These are phyloP conservation scores for Strigamia maritima DNA, from an alignment of 2,888 invertebrate species.

Conservation along the genomic window DNA sequence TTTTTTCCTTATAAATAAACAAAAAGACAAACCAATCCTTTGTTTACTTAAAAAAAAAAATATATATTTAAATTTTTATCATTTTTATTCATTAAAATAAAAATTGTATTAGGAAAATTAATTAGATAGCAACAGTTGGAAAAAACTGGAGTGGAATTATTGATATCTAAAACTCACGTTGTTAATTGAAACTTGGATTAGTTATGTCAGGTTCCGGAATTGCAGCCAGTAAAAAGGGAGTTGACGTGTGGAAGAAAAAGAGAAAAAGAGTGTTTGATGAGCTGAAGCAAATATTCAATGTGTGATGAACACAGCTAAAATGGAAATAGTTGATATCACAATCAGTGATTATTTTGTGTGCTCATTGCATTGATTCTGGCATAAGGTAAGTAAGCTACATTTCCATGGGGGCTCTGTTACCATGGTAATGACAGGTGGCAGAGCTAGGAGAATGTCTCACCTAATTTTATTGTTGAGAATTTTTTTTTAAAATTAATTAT, in stretches of 20 bases:
- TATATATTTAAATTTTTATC: too few species aligned
- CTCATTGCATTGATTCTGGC: not conserved
- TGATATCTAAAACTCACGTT: not conserved
- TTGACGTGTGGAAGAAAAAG: too few species aligned
- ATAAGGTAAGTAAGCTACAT: not conserved
- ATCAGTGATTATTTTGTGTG: not conserved
- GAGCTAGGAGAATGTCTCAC: not conserved
- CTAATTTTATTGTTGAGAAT: not conserved
- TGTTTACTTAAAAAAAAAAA: too few species aligned
- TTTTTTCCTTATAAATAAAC: not conserved
- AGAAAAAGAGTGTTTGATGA: not conserved
- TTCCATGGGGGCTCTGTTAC: not conserved
- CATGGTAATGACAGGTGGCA: not conserved
- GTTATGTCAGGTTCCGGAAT: slow-evolving; percentile 8
- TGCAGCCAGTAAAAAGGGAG: not conserved
- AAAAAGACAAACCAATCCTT: too few species aligned
- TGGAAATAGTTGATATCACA: not conserved
- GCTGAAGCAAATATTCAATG: not conserved
- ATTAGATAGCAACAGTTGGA: not conserved
- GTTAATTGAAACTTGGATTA: not conserved
- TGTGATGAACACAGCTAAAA: not conserved
- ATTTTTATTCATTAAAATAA: too few species aligned
- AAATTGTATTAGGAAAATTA: too few species aligned
- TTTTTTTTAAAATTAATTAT: not conserved
- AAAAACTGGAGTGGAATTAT: not conserved